A percentile compares a stretch with the other conserved stretches of the same genome.
These are phyloP conservation scores for Liopterus haemorrhoidalis DNA, from an alignment of 2,888 invertebrate genomes.

Conservation along the genomic window DNA sequence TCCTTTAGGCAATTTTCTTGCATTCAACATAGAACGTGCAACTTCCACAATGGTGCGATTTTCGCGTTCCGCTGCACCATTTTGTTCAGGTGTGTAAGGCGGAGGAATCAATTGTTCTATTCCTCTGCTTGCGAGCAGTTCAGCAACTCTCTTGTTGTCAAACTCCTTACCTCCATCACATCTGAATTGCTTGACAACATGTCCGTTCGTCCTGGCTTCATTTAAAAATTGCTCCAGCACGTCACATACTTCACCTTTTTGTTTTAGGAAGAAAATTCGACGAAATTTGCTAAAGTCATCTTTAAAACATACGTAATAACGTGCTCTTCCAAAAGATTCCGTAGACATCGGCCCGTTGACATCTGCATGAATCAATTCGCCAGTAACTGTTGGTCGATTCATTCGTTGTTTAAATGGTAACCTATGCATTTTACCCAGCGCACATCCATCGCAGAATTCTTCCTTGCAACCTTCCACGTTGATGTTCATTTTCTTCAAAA, in stretches of 20 bases:
- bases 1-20: slow-evolving; percentile 29
- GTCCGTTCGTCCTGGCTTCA: slow-evolving; percentile 22
- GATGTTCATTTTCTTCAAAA: too few species aligned
- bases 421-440: slow-evolving; percentile 24
- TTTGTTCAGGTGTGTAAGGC: slow-evolving; percentile 26
- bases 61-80: slow-evolving; percentile 27
- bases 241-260: slow-evolving; percentile 26
- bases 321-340: slow-evolving; percentile 19
- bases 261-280: slow-evolving; percentile 21
- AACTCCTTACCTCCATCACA: slow-evolving; percentile 20
- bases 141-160: slow-evolving; percentile 10
- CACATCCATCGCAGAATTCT: slow-evolving; percentile 34
- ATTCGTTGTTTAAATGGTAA: slow-evolving; percentile 13
- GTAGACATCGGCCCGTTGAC: slow-evolving; percentile 28
- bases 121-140: slow-evolving; percentile 14
- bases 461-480: too few species aligned
- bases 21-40: slow-evolving; percentile 31
- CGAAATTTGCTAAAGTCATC: slow-evolving; percentile 27
- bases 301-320: slow-evolving; percentile 29
- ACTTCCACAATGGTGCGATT: slow-evolving; percentile 21
- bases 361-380: slow-evolving; percentile 28
- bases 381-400: slow-evolving; percentile 11
- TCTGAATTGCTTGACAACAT: slow-evolving; percentile 11
- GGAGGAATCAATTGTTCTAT: slow-evolving; percentile 19
- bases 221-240: slow-evolving; percentile 24